Conservation (phyloP, 2,113 vertebrate species). For the Carassius auratus region DNA sequence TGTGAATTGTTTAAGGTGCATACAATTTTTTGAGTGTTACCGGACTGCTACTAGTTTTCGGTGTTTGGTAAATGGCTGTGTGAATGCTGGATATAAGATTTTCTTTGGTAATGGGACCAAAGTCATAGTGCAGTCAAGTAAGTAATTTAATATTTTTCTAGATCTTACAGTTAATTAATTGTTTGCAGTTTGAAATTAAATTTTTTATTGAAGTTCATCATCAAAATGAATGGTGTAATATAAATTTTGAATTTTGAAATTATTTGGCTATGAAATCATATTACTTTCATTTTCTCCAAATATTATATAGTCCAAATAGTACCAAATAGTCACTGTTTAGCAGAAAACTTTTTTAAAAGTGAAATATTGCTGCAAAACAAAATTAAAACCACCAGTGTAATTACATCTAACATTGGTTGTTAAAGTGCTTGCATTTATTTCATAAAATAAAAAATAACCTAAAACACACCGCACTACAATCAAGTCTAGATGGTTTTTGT, state of each 20-base stretch:
- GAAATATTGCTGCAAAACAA: neutral
- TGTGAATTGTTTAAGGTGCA: too few relatives aligned
- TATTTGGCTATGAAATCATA: constrained; percentile 2
- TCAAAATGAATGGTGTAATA: neutral
- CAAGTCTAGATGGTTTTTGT: neutral
- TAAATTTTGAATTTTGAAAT: too few relatives aligned
- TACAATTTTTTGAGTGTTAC: neutral
- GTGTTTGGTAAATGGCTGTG: neutral
- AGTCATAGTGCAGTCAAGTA: neutral
- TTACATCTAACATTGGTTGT: neutral
- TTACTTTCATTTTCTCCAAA: neutral
- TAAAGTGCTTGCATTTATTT: neutral
- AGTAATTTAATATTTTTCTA: neutral
- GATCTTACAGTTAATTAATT: neutral
- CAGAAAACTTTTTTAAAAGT: neutral
- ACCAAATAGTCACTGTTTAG: neutral
- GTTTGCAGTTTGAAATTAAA: neutral
- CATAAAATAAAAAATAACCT: neutral
- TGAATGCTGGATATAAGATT: neutral
- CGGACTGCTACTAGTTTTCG: neutral
- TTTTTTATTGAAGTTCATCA: neutral
- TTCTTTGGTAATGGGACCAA: constrained; percentile 6
- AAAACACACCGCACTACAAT: neutral
- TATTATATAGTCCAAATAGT: too few relatives aligned
- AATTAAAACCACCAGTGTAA: neutral